Evolutionary conservation across 2,113 vertebrate species (phyloP).

Genomic region (Ciconia stormi): DNA sequence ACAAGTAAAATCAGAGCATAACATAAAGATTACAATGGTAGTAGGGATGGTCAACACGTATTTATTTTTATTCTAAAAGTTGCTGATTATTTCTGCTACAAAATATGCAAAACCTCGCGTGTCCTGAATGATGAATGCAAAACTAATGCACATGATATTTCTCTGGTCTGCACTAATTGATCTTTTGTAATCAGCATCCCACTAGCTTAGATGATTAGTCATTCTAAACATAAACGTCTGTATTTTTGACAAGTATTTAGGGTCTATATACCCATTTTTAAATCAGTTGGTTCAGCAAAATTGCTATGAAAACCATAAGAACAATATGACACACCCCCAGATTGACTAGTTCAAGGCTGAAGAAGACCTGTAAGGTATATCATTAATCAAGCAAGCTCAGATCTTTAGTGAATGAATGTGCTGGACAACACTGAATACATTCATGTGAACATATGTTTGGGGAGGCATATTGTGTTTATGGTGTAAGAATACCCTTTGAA

Average conservation of each 20-base stretch:
- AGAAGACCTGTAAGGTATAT: background rate
- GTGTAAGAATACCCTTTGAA: background rate
- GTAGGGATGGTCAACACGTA: background rate
- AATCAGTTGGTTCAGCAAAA: background rate
- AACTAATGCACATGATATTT: background rate
- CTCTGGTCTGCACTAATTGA: background rate
- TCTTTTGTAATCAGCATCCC: background rate
- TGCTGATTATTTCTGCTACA: background rate
- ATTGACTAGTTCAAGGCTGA: background rate
- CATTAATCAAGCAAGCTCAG: background rate
- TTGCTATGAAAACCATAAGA: background rate
- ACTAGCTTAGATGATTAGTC: background rate
- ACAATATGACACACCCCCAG: rapidly evolving
- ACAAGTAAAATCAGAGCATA: background rate
- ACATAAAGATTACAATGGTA: background rate
- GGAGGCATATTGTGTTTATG: background rate
- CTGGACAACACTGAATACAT: background rate
- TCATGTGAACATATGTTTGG: background rate
- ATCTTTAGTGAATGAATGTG: background rate
- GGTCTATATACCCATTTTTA: background rate
- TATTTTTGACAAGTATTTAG: background rate
- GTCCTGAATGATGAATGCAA: background rate
- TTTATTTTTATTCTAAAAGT: background rate
- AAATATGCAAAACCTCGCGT: background rate
- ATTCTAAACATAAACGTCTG: background rate